phyloP scores from a whole-genome alignment of 2,113 vertebrate genomes.

The Urocolius indicus region DNA sequence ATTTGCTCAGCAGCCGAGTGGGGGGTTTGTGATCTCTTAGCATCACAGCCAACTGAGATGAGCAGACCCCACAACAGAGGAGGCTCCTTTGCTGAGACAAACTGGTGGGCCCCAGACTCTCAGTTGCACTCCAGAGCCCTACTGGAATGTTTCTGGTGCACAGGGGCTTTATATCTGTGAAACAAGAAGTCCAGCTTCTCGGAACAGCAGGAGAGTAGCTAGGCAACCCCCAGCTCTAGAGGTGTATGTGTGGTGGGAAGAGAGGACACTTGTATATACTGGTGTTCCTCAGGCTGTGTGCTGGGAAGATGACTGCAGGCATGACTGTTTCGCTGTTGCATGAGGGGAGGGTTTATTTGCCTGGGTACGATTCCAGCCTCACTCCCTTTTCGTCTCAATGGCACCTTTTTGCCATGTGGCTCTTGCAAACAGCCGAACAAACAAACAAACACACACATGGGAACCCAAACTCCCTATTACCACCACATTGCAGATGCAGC shows the following conservation, averaged over 20 bases:
- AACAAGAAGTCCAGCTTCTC: background rate
- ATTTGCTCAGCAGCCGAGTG: background rate
- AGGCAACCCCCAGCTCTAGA: background rate
- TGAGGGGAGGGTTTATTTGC: background rate
- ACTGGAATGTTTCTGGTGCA: background rate
- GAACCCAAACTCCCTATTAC: constrained; percentile 73
- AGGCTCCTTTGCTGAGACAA: background rate
- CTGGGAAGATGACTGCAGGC: background rate
- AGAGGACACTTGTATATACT: background rate
- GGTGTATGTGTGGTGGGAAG: background rate
- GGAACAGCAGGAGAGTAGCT: background rate
- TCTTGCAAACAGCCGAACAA: constrained; percentile 65
- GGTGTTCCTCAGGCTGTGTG: background rate
- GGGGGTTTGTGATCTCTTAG: background rate
- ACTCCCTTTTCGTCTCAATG: background rate
- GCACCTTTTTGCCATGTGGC: constrained; percentile 31
- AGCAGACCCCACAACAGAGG: background rate
- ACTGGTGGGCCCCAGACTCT: background rate
- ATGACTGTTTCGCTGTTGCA: background rate
- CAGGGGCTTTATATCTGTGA: background rate
- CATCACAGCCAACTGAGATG: background rate
- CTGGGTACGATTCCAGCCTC: background rate
- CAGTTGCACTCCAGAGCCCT: background rate
- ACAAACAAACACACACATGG: constrained; percentile 65
- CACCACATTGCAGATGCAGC: constrained; percentile 75